These are phyloP conservation scores for Lagodon rhomboides DNA, from an alignment of 2,797 vertebrate species.

Conservation along the genomic window DNA sequence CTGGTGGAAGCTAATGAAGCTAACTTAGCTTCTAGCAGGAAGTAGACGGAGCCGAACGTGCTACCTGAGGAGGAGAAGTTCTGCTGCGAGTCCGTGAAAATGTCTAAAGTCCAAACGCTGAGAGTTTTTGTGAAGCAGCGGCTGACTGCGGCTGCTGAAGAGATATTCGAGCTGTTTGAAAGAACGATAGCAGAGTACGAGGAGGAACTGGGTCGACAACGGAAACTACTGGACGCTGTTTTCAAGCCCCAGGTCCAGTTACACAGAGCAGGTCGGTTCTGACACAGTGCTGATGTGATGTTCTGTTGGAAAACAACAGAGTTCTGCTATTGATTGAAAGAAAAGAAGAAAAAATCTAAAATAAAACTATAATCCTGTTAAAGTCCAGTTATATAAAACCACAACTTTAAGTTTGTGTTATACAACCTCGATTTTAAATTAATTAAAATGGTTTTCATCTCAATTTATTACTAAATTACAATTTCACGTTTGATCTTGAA, in stretches of 20 bases:
- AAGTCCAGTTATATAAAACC: too few relatives aligned
- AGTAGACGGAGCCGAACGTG: neutral
- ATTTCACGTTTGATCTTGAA: too few relatives aligned
- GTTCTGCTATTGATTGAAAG: too few relatives aligned
- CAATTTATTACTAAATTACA: too few relatives aligned
- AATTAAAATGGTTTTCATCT: too few relatives aligned
- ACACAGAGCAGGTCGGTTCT: neutral
- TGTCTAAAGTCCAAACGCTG: neutral
- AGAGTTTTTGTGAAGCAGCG: neutral
- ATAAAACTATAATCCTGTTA: too few relatives aligned
- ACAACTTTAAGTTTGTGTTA: too few relatives aligned
- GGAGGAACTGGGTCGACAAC: neutral
- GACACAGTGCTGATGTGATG: too few relatives aligned
- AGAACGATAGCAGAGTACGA: neutral
- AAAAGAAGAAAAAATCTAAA: too few relatives aligned
- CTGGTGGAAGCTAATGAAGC: neutral
- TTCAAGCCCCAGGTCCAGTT: neutral
- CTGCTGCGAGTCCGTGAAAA: neutral
- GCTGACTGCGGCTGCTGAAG: neutral
- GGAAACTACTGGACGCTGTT: too few relatives aligned
- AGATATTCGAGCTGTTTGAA: neutral
- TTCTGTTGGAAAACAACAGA: too few relatives aligned
- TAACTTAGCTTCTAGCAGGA: neutral
- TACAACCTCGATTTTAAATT: too few relatives aligned
- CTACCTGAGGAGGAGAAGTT: neutral